Evolutionary conservation across 1,140 invertebrate genomes (phyloP), one percentile per base, ranked within the genome.

Genomic region (Euwallacea similis): DNA sequence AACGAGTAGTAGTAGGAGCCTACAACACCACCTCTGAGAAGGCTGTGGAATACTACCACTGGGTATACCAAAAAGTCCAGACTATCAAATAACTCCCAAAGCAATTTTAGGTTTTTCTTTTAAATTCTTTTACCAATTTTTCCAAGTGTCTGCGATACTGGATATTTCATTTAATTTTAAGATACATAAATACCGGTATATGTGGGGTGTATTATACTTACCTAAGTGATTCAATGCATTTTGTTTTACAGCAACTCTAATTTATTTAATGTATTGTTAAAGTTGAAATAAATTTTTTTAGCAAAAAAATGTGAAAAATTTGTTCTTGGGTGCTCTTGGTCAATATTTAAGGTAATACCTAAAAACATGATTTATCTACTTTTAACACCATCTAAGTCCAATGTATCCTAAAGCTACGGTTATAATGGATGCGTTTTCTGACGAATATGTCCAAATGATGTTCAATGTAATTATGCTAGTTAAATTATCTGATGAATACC

Each of bases 51-150:
- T 91, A 89, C 75, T 91, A 89, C 76, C 86, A 88, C 74, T 90
- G 89, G 88, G 86, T 91, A 50, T 87, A 90, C 79, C 85, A 91
- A 79, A 91, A 92, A 79, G 86, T 91, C 21, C 77, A 80, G 69
- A 78, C 74, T 33, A 76, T 81, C 58, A 79, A 80, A 77, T 80
- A 76, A 78, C 47, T 47, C 46, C 42, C 15, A 6, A n/a, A 11
- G 8, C 21, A 50, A 21, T 10, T 46, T 63, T 73, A 69, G 66
- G 61, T 53, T 56, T 60, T 59, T 59, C 53, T 72, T 47, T 59
- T 16, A 11, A 60, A 59, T 68, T 33, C 13, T 42, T 50, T 54
- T 50, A 10, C 46, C 55, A 50, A 50, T 56, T 43, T 56, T 66
- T 58, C 11, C 7, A 1, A 16, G 33, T n/a, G n/a, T 60, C n/a